Base-by-base conservation (phyloP, 2,797 vertebrate species). In the Macropus fuliginosus region DNA sequence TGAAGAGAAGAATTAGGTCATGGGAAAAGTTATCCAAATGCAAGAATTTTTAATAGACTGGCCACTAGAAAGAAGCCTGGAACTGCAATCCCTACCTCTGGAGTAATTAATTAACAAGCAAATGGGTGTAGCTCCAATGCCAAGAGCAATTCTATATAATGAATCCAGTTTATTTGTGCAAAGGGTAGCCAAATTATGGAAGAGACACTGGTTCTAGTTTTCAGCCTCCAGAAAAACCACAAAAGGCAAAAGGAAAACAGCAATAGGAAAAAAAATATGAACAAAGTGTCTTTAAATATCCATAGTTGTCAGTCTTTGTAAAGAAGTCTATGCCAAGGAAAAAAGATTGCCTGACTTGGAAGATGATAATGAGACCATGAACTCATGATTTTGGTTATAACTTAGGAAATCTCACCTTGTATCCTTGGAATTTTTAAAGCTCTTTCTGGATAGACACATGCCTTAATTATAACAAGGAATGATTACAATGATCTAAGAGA, bases 231-330 rank as follows among this genome's bases (percentile, higher is more conserved):
- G 96, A 96, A 97, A 97, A 81, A 5, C 5, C 90, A 56, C 95
- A 93, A 97, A 98, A 97, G 96, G 10, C 14, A 21, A 74, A 40
- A 16, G n/a, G n/a, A 81, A 24, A 81, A 81, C 18, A 40, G 6
- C 16, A 81, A 81, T 40, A 31, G n/a, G 21, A 96, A 97, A 96
- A 91, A 56, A 56, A 56, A 56, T 21, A 97, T 95, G 95, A 97
- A 66, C 54, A 96, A 98, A 97, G 97, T 98, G 97, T 97, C 98
- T 98, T 81, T 96, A 94, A 96, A 97, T 97, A 96, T 96, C 96
- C 97, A 96, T 95, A 91, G 92, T 96, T 97, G 90, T 96, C 93
- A 94, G 92, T 96, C 55, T 92, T 87, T 57, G 91, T 90, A 74
- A 54, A 92, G 93, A 98, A 89, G 87, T 62, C 46, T 94, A 95